Conservation (phyloP, 30 jellyfish, hydroid and myxozoan species). For the Chironex yamaguchii region DNA sequence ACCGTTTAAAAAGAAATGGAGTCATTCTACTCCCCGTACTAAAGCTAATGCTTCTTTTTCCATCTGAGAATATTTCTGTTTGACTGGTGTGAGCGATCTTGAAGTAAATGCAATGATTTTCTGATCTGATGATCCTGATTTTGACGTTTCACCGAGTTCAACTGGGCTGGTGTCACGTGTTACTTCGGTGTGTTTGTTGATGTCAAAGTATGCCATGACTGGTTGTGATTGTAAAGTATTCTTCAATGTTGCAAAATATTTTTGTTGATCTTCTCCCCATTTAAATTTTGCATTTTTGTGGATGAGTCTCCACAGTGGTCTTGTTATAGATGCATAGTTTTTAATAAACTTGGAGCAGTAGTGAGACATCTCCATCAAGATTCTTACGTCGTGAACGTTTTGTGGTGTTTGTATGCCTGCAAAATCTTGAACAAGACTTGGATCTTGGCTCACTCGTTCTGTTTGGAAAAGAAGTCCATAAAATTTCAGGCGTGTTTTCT, state of each 20-base stretch:
- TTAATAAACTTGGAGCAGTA: background rate
- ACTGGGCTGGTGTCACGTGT: too few relatives aligned
- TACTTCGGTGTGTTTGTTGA: too few relatives aligned
- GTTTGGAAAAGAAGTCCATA: slow-evolving; percentile 61
- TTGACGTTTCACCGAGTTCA: too few relatives aligned
- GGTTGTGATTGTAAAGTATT: slow-evolving; percentile 27
- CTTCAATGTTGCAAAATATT: slow-evolving; percentile 23
- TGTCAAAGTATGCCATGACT: slow-evolving; percentile 54
- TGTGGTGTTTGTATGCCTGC: slow-evolving; percentile 58
- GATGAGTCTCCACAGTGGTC: slow-evolving; percentile 28
- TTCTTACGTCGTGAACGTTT: slow-evolving; percentile 1
- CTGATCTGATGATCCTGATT: too few relatives aligned
- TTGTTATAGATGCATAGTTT: slow-evolving; percentile 5
- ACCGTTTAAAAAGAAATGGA: too few relatives aligned
- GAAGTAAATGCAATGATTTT: too few relatives aligned
- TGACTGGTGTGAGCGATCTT: too few relatives aligned
- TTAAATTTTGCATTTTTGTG: slow-evolving; percentile 26
- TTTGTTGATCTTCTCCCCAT: slow-evolving; percentile 54
- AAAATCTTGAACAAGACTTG: slow-evolving; percentile 62
- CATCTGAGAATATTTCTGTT: too few relatives aligned
- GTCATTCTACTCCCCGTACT: too few relatives aligned
- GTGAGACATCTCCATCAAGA: background rate
- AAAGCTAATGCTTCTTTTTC: too few relatives aligned
- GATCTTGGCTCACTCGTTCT: slow-evolving; percentile 67
- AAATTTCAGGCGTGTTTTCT: slow-evolving; percentile 54